Conservation (phyloP, 2,888 invertebrate species). For the Stenolophus ochropezus region DNA sequence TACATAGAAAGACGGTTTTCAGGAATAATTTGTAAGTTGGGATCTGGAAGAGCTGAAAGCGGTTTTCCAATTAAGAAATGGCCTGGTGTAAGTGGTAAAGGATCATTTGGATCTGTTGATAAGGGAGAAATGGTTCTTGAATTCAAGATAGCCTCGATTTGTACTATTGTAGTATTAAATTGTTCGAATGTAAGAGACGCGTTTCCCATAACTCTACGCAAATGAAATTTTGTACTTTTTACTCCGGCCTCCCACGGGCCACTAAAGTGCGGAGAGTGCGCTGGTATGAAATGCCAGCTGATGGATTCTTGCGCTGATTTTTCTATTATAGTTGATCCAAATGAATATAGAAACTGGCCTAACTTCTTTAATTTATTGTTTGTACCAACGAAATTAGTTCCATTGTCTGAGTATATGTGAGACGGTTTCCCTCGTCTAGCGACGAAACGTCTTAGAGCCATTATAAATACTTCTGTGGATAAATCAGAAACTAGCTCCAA, state of each 20-base stretch:
- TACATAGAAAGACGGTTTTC: conserved; percentile 58
- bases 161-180: background rate
- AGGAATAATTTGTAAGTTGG: conserved; percentile 38
- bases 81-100: background rate
- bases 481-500: conserved; percentile 59
- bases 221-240: conserved; percentile 1
- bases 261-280: background rate
- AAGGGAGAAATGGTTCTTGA: background rate
- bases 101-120: background rate
- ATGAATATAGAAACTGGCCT: background rate
- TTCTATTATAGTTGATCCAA: background rate
- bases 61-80: background rate
- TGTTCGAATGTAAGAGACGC: background rate
- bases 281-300: background rate
- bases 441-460: conserved; percentile 54
- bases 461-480: conserved; percentile 57
- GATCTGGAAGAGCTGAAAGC: conserved; percentile 59
- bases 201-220: background rate
- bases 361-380: conserved; percentile 53
- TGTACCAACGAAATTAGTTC: conserved; percentile 62
- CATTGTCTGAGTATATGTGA: conserved; percentile 60
- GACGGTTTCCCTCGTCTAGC: conserved; percentile 56
- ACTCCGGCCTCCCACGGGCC: background rate
- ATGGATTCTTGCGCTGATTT: background rate
- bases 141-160: background rate